Evolutionary conservation across 2,113 vertebrate genomes (phyloP).

Genomic region (Osmerus eperlanus): DNA sequence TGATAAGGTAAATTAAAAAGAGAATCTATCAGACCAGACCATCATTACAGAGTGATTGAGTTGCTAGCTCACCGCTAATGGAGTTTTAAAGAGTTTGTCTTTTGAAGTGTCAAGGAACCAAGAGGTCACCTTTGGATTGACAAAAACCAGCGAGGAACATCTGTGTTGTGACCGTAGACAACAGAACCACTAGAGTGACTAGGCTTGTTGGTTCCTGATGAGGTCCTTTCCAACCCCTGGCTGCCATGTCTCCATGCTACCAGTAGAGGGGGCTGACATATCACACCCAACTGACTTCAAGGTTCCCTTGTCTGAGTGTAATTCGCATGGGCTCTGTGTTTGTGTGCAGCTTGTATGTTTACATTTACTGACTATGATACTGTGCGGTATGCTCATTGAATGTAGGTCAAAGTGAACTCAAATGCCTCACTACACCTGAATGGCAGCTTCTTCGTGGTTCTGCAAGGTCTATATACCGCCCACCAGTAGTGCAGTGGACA

Average conservation of each 20-base stretch:
- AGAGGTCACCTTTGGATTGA: no score
- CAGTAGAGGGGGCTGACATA: constrained; percentile 22
- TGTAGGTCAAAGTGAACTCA: no score
- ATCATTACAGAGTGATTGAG: neutral
- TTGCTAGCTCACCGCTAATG: constrained; percentile 6
- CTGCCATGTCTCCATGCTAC: constrained; percentile 1
- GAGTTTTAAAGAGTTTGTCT: neutral
- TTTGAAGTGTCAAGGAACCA: neutral
- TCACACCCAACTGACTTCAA: constrained; percentile 3
- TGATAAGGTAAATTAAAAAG: constrained; percentile 10
- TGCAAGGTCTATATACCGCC: no score
- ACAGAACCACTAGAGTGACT: no score
- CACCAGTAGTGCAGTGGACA: no score
- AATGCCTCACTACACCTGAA: no score
- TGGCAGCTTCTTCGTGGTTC: no score
- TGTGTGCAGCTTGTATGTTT: neutral
- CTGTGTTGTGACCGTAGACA: no score
- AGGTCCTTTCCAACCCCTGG: neutral
- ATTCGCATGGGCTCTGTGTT: neutral
- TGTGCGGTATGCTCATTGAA: neutral
- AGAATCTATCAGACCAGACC: constrained; percentile 7
- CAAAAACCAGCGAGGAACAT: no score
- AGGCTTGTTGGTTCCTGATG: no score
- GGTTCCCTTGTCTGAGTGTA: neutral
- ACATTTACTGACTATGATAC: neutral